A percentile compares a stretch with the other conserved stretches of the same genome.
phyloP scores from a whole-genome alignment of 2,797 vertebrate species.

The Gallinago solitaria region DNA sequence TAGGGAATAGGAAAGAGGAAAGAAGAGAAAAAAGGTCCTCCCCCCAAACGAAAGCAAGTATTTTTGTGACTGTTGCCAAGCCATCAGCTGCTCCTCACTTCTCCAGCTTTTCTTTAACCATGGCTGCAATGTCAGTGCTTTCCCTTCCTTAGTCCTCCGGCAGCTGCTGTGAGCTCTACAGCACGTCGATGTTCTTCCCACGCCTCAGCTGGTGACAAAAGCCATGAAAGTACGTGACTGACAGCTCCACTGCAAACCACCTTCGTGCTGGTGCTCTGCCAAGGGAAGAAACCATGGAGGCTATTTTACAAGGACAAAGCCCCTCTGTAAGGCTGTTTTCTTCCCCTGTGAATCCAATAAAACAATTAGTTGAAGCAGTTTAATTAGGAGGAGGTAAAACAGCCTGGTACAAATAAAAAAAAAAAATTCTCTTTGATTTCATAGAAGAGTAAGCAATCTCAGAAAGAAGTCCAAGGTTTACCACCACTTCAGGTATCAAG shows the following conservation, averaged over 20 bases:
- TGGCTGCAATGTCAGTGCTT: not conserved
- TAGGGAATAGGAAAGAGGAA: not conserved
- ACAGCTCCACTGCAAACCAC: not conserved
- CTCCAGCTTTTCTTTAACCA: not conserved
- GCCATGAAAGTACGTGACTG: not conserved
- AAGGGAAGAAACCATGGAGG: not conserved
- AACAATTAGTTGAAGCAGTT: not conserved
- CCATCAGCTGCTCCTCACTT: not conserved
- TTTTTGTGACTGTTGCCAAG: not conserved
- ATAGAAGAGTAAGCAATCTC: not conserved
- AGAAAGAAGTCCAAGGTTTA: not conserved
- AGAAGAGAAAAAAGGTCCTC: not conserved
- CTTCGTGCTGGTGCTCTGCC: not conserved
- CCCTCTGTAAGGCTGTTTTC: rapidly evolving
- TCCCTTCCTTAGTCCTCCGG: not conserved
- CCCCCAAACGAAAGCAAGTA: not conserved
- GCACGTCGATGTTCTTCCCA: not conserved
- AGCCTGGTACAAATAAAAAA: not conserved
- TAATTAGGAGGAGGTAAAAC: not conserved
- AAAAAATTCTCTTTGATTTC: not conserved
- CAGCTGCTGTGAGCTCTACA: not conserved
- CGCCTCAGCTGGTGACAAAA: not conserved
- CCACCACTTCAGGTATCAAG: not conserved
- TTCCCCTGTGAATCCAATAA: not conserved
- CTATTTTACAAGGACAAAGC: not conserved